These are phyloP conservation scores for Sebastolobus alascanus DNA, from an alignment of 2,797 vertebrate genomes.

Conservation along the genomic window DNA sequence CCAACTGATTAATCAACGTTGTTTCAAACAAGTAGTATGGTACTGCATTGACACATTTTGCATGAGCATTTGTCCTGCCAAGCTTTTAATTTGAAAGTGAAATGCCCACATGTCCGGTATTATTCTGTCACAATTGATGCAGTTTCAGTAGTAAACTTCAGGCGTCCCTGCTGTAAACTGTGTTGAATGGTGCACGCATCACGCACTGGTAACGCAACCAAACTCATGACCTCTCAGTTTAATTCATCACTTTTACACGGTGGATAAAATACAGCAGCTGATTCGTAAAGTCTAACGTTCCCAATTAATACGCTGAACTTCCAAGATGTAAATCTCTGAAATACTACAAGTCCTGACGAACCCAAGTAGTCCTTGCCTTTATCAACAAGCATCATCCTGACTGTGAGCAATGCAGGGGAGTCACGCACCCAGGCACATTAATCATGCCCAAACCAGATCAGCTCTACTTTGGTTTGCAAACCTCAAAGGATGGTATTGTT, in stretches of 20 bases:
- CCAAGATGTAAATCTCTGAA: constrained; percentile 4
- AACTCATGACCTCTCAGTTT: constrained; percentile 46
- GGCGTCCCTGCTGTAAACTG: not conserved
- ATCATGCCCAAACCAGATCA: constrained; percentile 45
- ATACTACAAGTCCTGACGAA: not conserved
- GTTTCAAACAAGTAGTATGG: not conserved
- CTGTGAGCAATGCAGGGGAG: constrained; percentile 20
- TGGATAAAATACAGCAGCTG: constrained; percentile 49
- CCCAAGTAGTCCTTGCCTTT: not conserved
- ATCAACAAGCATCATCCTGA: constrained; percentile 36
- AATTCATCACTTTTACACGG: not conserved
- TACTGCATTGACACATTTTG: not conserved
- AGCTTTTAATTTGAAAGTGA: constrained; percentile 13
- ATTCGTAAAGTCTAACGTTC: constrained; percentile 34
- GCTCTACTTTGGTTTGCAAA: constrained; percentile 14
- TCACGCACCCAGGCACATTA: constrained; percentile 35
- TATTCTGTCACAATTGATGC: not conserved
- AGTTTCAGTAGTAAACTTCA: constrained; percentile 4
- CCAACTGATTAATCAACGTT: not conserved
- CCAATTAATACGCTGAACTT: constrained; percentile 20
- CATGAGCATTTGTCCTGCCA: not conserved
- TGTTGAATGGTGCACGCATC: constrained; percentile 8
- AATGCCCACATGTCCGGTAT: not conserved
- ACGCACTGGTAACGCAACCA: constrained; percentile 11
- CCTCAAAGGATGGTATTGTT: constrained; percentile 23